Conservation (phyloP, 2,797 vertebrate species). For the Etheostoma perlongum region DNA sequence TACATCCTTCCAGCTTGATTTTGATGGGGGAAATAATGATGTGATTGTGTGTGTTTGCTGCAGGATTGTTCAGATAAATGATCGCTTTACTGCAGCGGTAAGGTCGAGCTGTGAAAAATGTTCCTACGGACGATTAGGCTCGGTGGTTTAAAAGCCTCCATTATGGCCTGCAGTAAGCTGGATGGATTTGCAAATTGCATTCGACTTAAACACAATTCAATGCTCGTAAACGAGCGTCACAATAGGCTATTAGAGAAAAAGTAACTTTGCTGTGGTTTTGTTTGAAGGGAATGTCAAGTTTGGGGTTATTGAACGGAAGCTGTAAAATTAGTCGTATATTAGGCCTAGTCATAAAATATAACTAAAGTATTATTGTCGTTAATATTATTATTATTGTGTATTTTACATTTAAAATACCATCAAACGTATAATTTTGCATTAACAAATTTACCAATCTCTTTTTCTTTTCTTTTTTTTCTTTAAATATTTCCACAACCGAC, state of each 20-base stretch:
- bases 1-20: constrained; percentile 11
- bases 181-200: constrained; percentile 55
- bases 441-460: neutral
- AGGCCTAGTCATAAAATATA: neutral
- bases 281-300: neutral
- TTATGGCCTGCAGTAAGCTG: constrained; percentile 41
- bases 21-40: constrained; percentile 34
- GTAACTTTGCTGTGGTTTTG: constrained; percentile 30
- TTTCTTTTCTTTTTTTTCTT: neutral
- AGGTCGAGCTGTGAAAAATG: constrained; percentile 47
- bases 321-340: neutral
- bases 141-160: constrained; percentile 50
- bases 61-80: constrained; percentile 44
- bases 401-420: neutral
- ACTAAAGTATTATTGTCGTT: neutral
- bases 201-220: constrained; percentile 32
- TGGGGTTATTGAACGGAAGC: constrained; percentile 8
- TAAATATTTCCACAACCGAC: neutral
- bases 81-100: constrained; percentile 49
- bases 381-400: neutral
- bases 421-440: neutral
- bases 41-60: constrained; percentile 21
- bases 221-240: constrained; percentile 17
- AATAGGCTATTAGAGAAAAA: neutral
- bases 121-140: constrained; percentile 50